phyloP scores from a whole-genome alignment of 1,140 invertebrate genomes.

The Zaprionus taronus region DNA sequence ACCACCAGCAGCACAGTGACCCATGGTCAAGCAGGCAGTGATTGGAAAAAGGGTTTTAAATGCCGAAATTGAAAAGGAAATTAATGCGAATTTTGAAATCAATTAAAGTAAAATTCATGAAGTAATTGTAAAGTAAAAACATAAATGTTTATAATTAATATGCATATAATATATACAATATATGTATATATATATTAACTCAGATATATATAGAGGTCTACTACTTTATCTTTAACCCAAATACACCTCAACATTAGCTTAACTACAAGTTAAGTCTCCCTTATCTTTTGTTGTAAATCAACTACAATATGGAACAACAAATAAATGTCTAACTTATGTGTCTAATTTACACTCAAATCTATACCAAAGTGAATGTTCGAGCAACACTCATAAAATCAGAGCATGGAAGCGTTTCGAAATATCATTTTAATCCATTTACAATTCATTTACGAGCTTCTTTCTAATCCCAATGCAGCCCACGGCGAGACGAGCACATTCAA shows the following conservation, averaged over 20 bases:
- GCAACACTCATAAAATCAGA: background rate
- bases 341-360: background rate
- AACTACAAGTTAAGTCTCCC: background rate
- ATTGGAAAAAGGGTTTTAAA: background rate
- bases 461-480: conserved; percentile 59
- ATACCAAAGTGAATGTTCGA: background rate
- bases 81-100: background rate
- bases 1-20: background rate
- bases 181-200: too few species aligned
- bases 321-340: background rate
- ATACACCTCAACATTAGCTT: background rate
- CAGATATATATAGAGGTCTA: too few species aligned
- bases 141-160: too few species aligned
- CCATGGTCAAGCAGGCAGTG: conserved; percentile 9
- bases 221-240: background rate
- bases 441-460: conserved; percentile 63
- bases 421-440: conserved; percentile 45
- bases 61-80: background rate
- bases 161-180: too few species aligned
- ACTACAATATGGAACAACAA: background rate
- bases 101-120: background rate
- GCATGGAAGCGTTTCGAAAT: conserved; percentile 19
- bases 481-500: conserved; percentile 30
- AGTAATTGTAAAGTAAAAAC: too few species aligned
- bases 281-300: background rate